These are phyloP conservation scores for Jacana jacana DNA, from an alignment of 2,113 vertebrate species.

Conservation along the genomic window DNA sequence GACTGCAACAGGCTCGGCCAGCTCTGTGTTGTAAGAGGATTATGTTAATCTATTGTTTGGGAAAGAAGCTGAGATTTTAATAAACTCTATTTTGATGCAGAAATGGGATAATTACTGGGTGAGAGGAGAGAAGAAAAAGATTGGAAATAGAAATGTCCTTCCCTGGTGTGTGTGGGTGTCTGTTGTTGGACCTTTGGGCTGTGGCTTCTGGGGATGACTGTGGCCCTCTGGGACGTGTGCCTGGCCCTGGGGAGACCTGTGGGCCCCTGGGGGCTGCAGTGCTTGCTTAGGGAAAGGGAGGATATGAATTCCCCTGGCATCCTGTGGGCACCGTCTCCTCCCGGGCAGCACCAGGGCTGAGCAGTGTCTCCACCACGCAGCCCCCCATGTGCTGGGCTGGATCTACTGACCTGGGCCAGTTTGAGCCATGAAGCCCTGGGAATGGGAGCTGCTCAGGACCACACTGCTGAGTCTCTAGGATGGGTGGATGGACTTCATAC, in stretches of 20 bases:
- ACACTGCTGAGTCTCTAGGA: not conserved
- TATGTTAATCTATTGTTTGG: not conserved
- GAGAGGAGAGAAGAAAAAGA: not conserved
- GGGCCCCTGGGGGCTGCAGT: not conserved
- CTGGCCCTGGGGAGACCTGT: not conserved
- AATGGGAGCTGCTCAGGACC: not conserved
- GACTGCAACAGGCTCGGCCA: not conserved
- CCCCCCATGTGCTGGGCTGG: not conserved
- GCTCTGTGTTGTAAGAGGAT: not conserved
- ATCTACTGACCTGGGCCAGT: not conserved
- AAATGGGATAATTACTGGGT: not conserved
- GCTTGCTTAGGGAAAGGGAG: not conserved
- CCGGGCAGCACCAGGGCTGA: not conserved
- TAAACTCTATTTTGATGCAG: not conserved
- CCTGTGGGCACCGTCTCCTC: accelerated
- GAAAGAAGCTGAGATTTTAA: not conserved
- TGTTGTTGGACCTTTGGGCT: not conserved
- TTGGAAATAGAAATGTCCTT: not conserved
- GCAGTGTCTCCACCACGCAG: accelerated
- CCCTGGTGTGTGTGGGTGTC: not conserved
- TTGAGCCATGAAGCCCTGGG: not conserved
- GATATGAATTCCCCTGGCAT: accelerated
- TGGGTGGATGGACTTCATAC: not conserved
- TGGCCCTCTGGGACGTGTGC: not conserved
- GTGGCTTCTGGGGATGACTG: not conserved